Evolutionary conservation across 2,797 vertebrate genomes (phyloP), one percentile per base, ranked within the genome.

Genomic region (Rallus crepitans): DNA sequence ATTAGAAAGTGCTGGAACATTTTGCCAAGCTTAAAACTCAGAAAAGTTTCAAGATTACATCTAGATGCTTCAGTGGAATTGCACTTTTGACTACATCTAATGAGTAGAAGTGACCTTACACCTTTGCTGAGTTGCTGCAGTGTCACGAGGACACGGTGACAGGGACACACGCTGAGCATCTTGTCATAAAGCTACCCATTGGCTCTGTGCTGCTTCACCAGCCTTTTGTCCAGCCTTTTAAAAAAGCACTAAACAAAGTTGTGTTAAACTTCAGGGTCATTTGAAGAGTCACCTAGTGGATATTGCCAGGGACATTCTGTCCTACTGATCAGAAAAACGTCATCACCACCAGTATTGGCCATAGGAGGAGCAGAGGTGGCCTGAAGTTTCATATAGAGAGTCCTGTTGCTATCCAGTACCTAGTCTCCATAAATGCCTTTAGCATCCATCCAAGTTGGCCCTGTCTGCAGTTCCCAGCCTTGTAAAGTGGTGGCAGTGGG

Each of bases 31-130:
- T 83, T n/a, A 48, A 79, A 50, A 63, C 21, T 63, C 18, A 45
- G 53, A 76, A 33, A 39, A 84, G 50, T 84, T 94, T 70, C 55
- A 57, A 91, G 78, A 78, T 92, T 33, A 71, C 28, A 35, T 39
- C 57, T 66, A 68, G 78, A 15, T 75, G 40, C 63, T 86, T 83
- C 53, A 39, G 24, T 56, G 77, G 65, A 89, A 31, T 47, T 86
- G 78, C 69, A 45, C 66, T 91, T 90, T 57, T 61, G 47, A 39
- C 31, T 79, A 42, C 56, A 72, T 80, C 64, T 82, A 40, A 73
- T 94, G 82, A 77, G 52, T 31, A n/a, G 28, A 77, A 72, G 73
- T 94, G 85, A 93, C 85, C 63, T 82, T 89, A 48, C 55, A 80
- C 47, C 75, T 84, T 87, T 0, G 2, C 31, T 48, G 55, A 82